Evolutionary conservation across 2,113 vertebrate genomes (phyloP), one percentile per base, ranked within the genome.

Genomic region (Dascyllus trimaculatus): DNA sequence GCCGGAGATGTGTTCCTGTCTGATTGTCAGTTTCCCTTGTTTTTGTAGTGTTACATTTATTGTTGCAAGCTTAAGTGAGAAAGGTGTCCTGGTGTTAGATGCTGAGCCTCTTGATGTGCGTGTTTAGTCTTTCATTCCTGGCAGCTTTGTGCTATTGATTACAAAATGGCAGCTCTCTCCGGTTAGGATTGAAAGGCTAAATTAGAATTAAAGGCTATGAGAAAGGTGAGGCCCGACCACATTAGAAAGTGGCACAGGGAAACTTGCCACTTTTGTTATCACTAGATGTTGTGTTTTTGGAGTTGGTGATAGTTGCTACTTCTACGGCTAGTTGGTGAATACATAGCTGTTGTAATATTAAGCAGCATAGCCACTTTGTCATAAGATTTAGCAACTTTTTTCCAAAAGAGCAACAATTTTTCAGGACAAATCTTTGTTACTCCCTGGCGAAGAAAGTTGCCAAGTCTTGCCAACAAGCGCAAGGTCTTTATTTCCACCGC

Each of bases 1-100:
- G 66, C 59, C 17, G 5, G 29, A 69, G 58, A 74, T 63, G 62
- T 46, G 22, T 48, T 84, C 32, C 69, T 32, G 32, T 68, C 64
- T 76, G 61, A 77, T 67, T 53, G 60, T 78, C 71, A 54, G 43
- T 35, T 57, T 75, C 52, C 15, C 63, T 69, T 51, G 45, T 75
- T 71, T 67, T 40, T 79, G 51, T 6, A 35, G 25, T 45, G 40
- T 45, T 72, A 8, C 17, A 59, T 52, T 49, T 49, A 49, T 2
- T 63, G 56, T 49, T 53, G 69, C 10, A 11, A 29, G 53, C 3
- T 5, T 11, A 22, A 48, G 65, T 38, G 51, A 76, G 25, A 79
- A 64, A 60, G 56, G 32, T 66, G 71, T 19, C 53, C n/a, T 46
- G 52, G 57, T 69, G 54, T 51, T 53, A 1, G 32, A 70, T 49